Evolutionary conservation across 2,888 invertebrate genomes (phyloP), one percentile per base, ranked within the genome.

Genomic region (Tachina grossa): DNA sequence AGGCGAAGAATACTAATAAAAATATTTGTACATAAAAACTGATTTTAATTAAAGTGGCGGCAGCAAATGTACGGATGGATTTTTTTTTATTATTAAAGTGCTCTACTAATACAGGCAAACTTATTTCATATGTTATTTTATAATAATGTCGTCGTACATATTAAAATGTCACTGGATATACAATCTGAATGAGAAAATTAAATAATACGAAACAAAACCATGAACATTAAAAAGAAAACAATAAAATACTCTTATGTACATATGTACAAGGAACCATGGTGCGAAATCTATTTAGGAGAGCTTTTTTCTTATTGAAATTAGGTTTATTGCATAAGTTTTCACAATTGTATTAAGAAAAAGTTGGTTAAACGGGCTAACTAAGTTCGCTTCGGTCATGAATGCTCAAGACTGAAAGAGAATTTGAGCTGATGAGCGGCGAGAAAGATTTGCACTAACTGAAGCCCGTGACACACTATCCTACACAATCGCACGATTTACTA

Each of bases 11-110:
- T 47, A 57, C 71, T 45, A 68, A 57, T 31, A 79, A 74, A 49
- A 49, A 49, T 45, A 43, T 31, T 31, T 1, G 31, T 45, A 10
- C 57, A 68, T 59, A 61, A 68, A 81, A 75, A 75, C 74, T 68
- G 31, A 68, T 81, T 81, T 81, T 81, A 81, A 81, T 81, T 81
- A 75, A 75, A 75, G 19, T 69, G 81, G 68, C 31, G 31, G 31
- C 31, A 31, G 31, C 61, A 53, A 39, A 69, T 61, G 51, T 55
- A 66, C 49, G 53, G 53, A 59, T 74, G 51, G 14, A 66, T 68
- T 43, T 68, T 31, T n/a, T n/a, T n/a, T 31, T 31, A 4, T 31
- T 2, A 45, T 13, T 16, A 72, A 47, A 19, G 14, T 49, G 57
- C 41, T 80, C 43, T 75, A 47, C 51, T 75, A 47, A 47, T 53